Evolutionary conservation across 2,797 vertebrate species (phyloP).

Genomic region (Epinephelus coioides): DNA sequence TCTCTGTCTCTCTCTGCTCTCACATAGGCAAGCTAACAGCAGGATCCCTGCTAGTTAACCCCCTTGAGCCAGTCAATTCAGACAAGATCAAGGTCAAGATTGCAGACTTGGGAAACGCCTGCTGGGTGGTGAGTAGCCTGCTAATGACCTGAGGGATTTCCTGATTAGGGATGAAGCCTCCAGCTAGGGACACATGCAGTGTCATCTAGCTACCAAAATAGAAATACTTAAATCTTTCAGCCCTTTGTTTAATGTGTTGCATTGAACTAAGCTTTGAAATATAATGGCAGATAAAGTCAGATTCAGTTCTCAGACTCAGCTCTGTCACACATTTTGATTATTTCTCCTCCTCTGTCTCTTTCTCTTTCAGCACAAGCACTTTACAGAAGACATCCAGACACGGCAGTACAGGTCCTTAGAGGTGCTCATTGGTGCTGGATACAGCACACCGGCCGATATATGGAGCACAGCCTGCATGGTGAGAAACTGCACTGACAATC

Average conservation of each 20-base stretch:
- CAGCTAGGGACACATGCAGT: conserved; percentile 33
- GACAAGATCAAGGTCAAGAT: conserved; percentile 99
- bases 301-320: neutral
- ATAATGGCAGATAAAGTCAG: neutral
- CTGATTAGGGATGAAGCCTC: conserved; percentile 52
- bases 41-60: conserved; percentile 95
- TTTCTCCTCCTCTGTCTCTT: conserved; percentile 1
- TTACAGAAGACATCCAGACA: conserved; percentile 96
- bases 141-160: conserved; percentile 75
- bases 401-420: conserved; percentile 95
- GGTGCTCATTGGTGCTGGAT: conserved; percentile 92
- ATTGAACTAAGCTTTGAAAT: conserved; percentile 2
- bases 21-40: conserved; percentile 90
- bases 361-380: conserved; percentile 91
- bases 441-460: conserved; percentile 92
- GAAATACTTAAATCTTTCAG: conserved; percentile 9
- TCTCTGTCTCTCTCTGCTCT: conserved; percentile 24
- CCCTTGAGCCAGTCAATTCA: conserved; percentile 95
- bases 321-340: neutral
- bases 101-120: conserved; percentile 98
- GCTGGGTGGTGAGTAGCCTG: conserved; percentile 96
- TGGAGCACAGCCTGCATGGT: conserved; percentile 98
- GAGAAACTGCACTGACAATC: conserved; percentile 46
- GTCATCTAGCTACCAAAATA: conserved; percentile 47
- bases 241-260: neutral